Percentiles rank a stretch among this genome's conserved stretches.
Conservation (phyloP, 2,888 invertebrate species). For the Heliconius sara region DNA sequence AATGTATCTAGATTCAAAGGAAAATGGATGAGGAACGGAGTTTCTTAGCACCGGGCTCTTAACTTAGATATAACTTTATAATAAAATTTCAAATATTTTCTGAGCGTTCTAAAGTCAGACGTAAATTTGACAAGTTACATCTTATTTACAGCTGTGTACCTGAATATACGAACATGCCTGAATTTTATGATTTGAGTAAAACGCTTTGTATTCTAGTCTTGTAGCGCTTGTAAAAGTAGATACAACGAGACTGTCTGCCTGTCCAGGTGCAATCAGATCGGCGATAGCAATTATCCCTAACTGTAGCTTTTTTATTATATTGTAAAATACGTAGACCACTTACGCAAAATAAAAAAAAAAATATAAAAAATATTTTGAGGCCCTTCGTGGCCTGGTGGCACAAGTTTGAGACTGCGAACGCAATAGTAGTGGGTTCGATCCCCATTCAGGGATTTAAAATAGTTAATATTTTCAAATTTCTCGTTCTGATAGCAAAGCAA, state of each 20-base stretch:
- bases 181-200: constrained; percentile 74
- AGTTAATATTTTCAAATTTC: too few relatives aligned
- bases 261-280: constrained; percentile 73
- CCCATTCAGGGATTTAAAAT: too few relatives aligned
- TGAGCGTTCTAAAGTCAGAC: constrained; percentile 11
- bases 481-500: too few relatives aligned
- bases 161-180: constrained; percentile 65
- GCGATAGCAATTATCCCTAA: constrained; percentile 34
- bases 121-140: constrained; percentile 35
- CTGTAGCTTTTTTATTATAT: constrained; percentile 15
- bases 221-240: constrained; percentile 70
- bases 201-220: constrained; percentile 76
- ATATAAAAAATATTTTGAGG: background rate
- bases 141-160: constrained; percentile 45
- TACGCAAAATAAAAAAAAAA: too few relatives aligned
- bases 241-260: constrained; percentile 58
- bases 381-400: too few relatives aligned
- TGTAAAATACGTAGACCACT: background rate
- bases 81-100: constrained; percentile 12
- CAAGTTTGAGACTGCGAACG: too few relatives aligned
- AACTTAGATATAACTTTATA: background rate
- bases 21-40: too few relatives aligned
- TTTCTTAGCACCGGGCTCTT: too few relatives aligned
- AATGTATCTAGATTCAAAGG: too few relatives aligned
- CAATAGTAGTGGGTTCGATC: too few relatives aligned